Percentiles rank a stretch among this genome's conserved stretches.
These are phyloP conservation scores for Gambusia affinis DNA, from an alignment of 2,113 vertebrate species.

Conservation along the genomic window DNA sequence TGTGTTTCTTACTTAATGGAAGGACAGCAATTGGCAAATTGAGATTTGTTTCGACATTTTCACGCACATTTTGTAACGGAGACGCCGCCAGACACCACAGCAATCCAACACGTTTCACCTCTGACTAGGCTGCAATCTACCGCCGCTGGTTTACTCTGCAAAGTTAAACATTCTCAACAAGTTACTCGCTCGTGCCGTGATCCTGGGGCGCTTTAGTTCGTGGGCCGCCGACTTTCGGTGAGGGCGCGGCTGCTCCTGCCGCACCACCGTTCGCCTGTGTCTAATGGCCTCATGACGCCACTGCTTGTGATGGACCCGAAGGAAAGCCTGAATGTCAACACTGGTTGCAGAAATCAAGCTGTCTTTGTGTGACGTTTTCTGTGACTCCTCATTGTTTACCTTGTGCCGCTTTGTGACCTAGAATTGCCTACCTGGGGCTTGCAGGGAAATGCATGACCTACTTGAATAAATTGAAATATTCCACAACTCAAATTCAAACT, in stretches of 20 bases:
- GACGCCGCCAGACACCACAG: constrained; percentile 32
- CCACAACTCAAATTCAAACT: no score
- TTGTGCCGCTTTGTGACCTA: background rate
- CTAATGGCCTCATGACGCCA: background rate
- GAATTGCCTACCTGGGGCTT: background rate
- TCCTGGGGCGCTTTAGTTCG: background rate
- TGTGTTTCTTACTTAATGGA: no score
- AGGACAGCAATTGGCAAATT: no score
- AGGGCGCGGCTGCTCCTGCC: background rate
- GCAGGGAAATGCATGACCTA: background rate
- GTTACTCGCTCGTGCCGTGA: background rate
- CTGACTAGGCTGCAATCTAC: background rate
- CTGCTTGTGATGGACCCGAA: background rate
- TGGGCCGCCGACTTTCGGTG: background rate
- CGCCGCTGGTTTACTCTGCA: background rate
- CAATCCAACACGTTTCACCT: constrained; percentile 12
- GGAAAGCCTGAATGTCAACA: background rate
- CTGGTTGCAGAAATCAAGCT: background rate
- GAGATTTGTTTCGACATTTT: no score
- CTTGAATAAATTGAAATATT: no score
- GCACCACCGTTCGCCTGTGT: background rate
- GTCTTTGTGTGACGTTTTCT: background rate
- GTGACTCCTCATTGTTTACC: background rate
- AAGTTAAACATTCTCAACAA: background rate
- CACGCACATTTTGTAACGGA: no score